Conservation (phyloP, 64 coral and sea anemone species). For the Pocillopora verrucosa region DNA sequence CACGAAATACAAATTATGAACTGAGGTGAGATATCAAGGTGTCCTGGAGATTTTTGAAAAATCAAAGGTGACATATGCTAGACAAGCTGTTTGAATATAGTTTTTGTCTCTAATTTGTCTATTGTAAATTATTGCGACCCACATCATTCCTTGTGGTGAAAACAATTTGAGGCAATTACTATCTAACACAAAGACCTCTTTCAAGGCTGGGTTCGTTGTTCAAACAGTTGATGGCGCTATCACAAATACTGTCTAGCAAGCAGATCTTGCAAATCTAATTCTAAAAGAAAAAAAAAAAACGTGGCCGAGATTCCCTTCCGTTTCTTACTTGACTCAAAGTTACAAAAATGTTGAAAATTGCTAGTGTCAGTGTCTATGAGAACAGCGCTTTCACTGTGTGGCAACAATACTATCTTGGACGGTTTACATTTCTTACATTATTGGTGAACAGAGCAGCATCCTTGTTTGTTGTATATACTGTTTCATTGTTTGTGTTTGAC, state of each 20-base stretch:
- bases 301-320: not conserved
- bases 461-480: not conserved
- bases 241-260: conserved; percentile 6
- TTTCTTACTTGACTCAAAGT: not conserved
- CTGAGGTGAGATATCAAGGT: no score
- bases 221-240: not conserved
- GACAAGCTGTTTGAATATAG: not conserved
- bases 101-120: not conserved
- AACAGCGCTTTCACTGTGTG: not conserved
- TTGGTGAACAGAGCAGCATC: conserved; percentile 1
- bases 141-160: not conserved
- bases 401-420: not conserved
- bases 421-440: not conserved
- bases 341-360: not conserved
- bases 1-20: not conserved
- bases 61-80: no score
- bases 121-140: not conserved
- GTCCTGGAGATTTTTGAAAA: no score
- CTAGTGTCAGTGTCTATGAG: not conserved
- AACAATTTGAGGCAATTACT: conserved; percentile 40
- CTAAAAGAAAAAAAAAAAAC: not conserved
- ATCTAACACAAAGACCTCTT: conserved; percentile 1
- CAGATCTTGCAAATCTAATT: not conserved
- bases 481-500: conserved; percentile 3
- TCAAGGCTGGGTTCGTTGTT: conserved; percentile 8